A percentile compares a stretch with the other conserved stretches of the same genome.
Evolutionary conservation across 2,797 vertebrate species (phyloP).

Genomic region (Mastacembelus armatus): DNA sequence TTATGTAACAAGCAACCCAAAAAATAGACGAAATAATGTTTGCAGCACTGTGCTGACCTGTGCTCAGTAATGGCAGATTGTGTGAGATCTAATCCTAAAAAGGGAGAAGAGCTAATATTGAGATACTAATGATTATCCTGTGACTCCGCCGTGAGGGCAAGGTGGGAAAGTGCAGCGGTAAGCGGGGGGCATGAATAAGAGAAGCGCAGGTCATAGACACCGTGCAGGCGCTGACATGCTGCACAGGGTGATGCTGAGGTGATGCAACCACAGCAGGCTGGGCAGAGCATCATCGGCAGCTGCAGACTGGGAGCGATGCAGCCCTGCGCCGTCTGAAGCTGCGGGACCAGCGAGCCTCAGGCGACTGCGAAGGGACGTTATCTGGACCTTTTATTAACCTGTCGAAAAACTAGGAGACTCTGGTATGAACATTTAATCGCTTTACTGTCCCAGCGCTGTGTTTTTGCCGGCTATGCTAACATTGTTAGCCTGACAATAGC

Average conservation of each 20-base stretch:
- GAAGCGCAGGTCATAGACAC: background rate
- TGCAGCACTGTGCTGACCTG: too few species aligned
- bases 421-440: conserved; percentile 51
- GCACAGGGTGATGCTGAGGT: conserved; percentile 74
- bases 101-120: background rate
- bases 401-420: conserved; percentile 17
- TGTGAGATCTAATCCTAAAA: background rate
- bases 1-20: too few species aligned
- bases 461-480: conserved; percentile 70
- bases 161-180: background rate
- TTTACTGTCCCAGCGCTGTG: conserved; percentile 21
- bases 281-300: conserved; percentile 58
- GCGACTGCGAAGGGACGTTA: conserved; percentile 36
- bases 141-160: background rate
- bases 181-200: background rate
- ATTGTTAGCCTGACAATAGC: conserved; percentile 61
- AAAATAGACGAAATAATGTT: too few species aligned
- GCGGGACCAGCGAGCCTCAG: conserved; percentile 11
- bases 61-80: too few species aligned
- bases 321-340: conserved; percentile 15
- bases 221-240: background rate
- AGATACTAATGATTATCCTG: background rate
- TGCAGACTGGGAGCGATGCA: conserved; percentile 64
- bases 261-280: conserved; percentile 78
- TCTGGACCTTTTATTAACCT: background rate